These are phyloP conservation scores for Clarias gariepinus DNA, from an alignment of 2,113 vertebrate species.

Conservation along the genomic window DNA sequence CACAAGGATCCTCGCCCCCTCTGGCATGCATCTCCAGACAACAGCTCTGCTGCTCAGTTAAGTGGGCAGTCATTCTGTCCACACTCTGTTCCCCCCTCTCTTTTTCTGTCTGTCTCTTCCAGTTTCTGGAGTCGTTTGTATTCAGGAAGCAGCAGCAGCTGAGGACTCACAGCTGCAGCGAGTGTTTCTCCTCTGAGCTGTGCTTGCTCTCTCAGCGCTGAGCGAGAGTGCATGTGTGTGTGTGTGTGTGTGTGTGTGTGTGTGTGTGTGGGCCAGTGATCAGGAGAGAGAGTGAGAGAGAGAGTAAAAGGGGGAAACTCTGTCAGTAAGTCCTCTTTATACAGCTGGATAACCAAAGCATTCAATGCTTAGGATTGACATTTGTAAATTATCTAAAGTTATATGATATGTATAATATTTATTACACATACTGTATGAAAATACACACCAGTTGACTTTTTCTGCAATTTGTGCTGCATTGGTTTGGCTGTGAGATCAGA, in stretches of 20 bases:
- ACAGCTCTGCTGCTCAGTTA: slow-evolving; percentile 79
- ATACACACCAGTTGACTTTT: too few species aligned
- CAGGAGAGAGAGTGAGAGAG: slow-evolving; percentile 30
- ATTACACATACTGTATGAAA: too few species aligned
- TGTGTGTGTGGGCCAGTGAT: slow-evolving; percentile 38
- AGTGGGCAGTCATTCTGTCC: slow-evolving; percentile 78
- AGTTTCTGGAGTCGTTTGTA: slow-evolving; percentile 33
- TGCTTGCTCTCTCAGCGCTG: slow-evolving; percentile 41
- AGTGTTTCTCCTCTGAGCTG: slow-evolving; percentile 45
- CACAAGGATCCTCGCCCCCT: slow-evolving; percentile 69
- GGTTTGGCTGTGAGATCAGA: too few species aligned
- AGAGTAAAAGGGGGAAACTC: slow-evolving; percentile 59
- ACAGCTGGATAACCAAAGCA: not conserved
- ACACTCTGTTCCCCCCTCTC: slow-evolving; percentile 9
- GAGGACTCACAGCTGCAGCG: slow-evolving; percentile 48
- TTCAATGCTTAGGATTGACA: not conserved
- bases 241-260: slow-evolving; percentile 33
- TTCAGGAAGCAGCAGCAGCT: slow-evolving; percentile 45
- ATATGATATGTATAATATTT: too few species aligned
- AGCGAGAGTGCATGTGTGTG: slow-evolving; percentile 33
- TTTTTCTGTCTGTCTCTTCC: slow-evolving; percentile 12
- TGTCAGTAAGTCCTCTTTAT: slow-evolving; percentile 75
- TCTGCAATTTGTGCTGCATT: too few species aligned
- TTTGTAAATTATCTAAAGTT: not conserved
- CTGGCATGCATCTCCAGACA: slow-evolving; percentile 68